These are phyloP conservation scores for Drosophila ercepeae DNA, from an alignment of 1,140 invertebrate genomes.

Conservation along the genomic window DNA sequence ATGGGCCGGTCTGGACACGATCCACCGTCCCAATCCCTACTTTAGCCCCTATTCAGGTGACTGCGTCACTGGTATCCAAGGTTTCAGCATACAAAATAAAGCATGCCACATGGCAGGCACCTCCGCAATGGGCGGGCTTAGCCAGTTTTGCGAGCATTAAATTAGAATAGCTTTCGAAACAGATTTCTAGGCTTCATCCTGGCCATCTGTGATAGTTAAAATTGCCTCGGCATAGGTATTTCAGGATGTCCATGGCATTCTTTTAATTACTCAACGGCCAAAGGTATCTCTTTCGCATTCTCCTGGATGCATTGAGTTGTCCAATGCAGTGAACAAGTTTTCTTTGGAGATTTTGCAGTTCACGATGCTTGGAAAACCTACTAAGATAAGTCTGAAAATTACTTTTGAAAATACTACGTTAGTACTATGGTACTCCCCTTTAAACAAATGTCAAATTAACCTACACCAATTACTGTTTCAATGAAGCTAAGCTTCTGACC, in stretches of 20 bases:
- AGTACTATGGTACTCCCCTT: no score
- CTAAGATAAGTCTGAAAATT: no score
- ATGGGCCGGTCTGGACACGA: slow-evolving; percentile 29
- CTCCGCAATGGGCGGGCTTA: slow-evolving; percentile 27
- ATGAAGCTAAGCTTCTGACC: not conserved
- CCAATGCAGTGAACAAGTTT: not conserved
- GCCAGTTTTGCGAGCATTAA: slow-evolving; percentile 13
- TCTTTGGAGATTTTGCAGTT: not conserved
- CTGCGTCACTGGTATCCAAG: slow-evolving; percentile 25
- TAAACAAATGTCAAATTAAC: no score
- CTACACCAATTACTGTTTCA: no score
- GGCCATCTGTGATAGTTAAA: not conserved
- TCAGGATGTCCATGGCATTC: slow-evolving; percentile 2
- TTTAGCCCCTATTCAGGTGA: slow-evolving; percentile 17
- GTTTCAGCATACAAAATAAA: slow-evolving; percentile 17
- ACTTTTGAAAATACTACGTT: no score
- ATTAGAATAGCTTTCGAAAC: slow-evolving; percentile 17
- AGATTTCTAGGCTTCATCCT: not conserved
- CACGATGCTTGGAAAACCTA: no score
- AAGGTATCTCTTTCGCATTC: not conserved
- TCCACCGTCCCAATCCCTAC: not conserved
- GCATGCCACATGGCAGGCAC: slow-evolving; percentile 31
- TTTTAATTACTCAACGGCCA: slow-evolving; percentile 25
- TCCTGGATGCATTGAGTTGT: slow-evolving; percentile 1
- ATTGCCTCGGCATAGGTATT: not conserved